Conservation (phyloP, 2,113 vertebrate genomes). For the Amblyornis subalaris region DNA sequence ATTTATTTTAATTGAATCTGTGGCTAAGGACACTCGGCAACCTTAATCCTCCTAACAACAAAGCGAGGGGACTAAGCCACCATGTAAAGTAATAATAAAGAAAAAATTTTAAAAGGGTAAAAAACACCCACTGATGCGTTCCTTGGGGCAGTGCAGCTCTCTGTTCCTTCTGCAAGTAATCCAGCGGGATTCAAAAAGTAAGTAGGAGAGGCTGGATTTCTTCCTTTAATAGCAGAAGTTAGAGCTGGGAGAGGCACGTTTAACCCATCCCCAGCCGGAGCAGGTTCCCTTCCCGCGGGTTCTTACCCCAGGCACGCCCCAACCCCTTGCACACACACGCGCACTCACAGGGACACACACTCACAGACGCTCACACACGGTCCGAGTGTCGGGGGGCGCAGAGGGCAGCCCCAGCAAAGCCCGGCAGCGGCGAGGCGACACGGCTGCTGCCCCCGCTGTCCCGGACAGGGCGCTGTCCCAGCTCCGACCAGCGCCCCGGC, state of each 20-base stretch:
- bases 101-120: background rate
- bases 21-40: background rate
- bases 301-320: background rate
- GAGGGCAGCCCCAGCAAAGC: background rate
- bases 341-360: background rate
- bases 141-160: background rate
- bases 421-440: background rate
- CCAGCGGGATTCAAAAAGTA: background rate
- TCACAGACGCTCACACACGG: background rate
- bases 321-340: background rate
- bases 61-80: constrained; percentile 32
- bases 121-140: background rate
- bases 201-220: background rate
- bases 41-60: constrained; percentile 48
- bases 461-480: background rate
- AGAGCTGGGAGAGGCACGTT: background rate
- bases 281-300: background rate
- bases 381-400: background rate
- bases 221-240: background rate
- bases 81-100: background rate
- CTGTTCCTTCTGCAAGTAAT: background rate
- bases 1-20: constrained; percentile 51
- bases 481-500: background rate
- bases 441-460: background rate
- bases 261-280: background rate